Conservation (phyloP, 2,888 invertebrate species). For the Melanostoma mellinum region DNA sequence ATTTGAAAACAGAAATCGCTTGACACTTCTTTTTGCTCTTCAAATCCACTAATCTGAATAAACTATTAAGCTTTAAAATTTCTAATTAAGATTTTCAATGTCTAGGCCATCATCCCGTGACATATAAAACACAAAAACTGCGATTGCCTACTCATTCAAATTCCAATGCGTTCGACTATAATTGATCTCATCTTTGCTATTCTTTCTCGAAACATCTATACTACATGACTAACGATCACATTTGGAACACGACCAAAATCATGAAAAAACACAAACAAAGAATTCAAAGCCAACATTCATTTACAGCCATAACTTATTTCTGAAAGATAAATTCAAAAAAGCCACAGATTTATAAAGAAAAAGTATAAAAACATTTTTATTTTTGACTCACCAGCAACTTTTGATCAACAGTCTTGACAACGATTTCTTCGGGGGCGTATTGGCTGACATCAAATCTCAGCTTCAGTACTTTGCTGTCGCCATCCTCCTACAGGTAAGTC, state of each 20-base stretch:
- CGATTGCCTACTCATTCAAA: constrained; percentile 20
- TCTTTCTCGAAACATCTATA: constrained; percentile 45
- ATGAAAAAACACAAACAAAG: constrained; percentile 12
- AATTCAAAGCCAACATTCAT: neutral
- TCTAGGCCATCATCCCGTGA: neutral
- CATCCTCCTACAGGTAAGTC: constrained; percentile 89
- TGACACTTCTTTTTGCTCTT: no score
- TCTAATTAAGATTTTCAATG: neutral
- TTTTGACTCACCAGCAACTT: constrained; percentile 91
- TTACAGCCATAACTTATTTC: constrained; percentile 39
- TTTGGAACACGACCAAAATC: constrained; percentile 54
- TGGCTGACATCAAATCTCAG: constrained; percentile 98
- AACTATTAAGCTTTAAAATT: no score
- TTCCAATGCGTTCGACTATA: constrained; percentile 12
- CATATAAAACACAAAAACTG: constrained; percentile 41
- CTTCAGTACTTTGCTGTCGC: constrained; percentile 96
- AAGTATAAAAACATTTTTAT: constrained; percentile 6
- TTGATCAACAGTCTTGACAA: constrained; percentile 99
- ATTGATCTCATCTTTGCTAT: constrained; percentile 32
- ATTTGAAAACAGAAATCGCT: no score
- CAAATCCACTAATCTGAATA: no score
- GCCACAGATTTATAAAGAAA: constrained; percentile 10
- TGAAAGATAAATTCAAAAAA: constrained; percentile 32
- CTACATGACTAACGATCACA: constrained; percentile 22
- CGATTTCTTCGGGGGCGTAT: constrained; percentile 98